phyloP scores from a whole-genome alignment of 2,888 invertebrate genomes.

The Tortrix viridana region DNA sequence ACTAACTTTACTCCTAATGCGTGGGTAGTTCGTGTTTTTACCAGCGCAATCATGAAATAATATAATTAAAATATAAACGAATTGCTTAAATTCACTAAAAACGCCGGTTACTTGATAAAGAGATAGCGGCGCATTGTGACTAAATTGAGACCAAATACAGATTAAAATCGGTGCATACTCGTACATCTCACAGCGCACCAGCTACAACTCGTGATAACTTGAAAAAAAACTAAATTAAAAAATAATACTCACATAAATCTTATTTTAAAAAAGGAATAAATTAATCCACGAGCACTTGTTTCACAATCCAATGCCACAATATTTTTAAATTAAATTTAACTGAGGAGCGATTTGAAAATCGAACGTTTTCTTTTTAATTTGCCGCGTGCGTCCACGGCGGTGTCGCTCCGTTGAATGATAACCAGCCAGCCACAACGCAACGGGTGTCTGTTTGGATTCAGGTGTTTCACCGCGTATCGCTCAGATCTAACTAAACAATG shows the following conservation, averaged over 20 bases:
- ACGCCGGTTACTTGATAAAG: no score
- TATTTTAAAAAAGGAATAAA: conserved; percentile 1
- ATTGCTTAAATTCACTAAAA: no score
- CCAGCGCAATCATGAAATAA: no score
- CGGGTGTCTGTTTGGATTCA: conserved; percentile 44
- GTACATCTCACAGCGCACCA: no score
- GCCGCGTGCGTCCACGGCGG: conserved; percentile 54
- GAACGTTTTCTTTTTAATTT: conserved; percentile 42
- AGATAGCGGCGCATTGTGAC: no score
- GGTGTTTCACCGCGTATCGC: conserved; percentile 28
- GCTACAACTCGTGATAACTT: neutral
- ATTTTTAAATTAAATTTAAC: neutral
- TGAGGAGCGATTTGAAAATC: conserved; percentile 31
- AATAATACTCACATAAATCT: conserved; percentile 4
- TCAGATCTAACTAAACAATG: conserved; percentile 20
- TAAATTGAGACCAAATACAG: no score
- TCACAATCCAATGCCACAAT: conserved; percentile 12
- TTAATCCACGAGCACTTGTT: conserved; percentile 18
- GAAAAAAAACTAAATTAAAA: neutral
- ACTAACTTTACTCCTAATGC: no score
- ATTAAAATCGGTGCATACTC: no score
- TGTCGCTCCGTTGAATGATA: conserved; percentile 64
- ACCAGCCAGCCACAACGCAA: conserved; percentile 48
- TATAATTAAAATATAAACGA: no score
- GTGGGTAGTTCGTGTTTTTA: no score